Evolutionary conservation across 2,797 vertebrate species (phyloP).

Genomic region (Smutsia gigantea): DNA sequence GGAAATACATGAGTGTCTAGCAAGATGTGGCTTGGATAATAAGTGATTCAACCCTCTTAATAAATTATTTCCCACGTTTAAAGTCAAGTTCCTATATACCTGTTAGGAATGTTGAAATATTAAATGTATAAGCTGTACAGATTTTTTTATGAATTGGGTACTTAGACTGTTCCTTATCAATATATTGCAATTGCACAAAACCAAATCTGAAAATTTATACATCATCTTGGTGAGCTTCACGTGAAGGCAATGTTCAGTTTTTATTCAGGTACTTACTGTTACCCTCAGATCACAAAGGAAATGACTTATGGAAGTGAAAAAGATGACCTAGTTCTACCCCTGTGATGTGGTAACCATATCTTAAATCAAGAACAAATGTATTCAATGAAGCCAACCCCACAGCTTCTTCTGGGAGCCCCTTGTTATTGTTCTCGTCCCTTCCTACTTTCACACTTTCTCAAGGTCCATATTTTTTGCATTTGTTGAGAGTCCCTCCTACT

Average conservation of each 20-base stretch:
- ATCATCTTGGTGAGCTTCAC: not conserved
- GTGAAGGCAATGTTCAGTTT: not conserved
- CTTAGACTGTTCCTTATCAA: not conserved
- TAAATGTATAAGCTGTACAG: not conserved
- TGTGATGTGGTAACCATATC: not conserved
- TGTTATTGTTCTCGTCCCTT: not conserved
- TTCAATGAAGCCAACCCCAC: not conserved
- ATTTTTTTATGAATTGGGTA: not conserved
- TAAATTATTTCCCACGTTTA: conserved; percentile 10
- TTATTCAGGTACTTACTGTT: not conserved
- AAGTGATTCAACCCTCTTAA: not conserved
- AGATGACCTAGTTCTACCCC: not conserved
- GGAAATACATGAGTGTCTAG: not conserved
- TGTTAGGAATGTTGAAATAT: not conserved
- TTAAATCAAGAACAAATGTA: not conserved
- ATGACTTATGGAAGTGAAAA: not conserved
- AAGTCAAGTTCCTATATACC: not conserved
- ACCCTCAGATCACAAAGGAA: not conserved
- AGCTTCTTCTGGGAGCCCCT: not conserved
- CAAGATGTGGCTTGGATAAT: conserved; percentile 8
- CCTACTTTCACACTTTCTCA: not conserved
- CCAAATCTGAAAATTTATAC: conserved; percentile 40
- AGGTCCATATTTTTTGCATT: not conserved
- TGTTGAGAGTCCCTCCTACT: not conserved
- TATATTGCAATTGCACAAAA: conserved; percentile 13